phyloP scores from a whole-genome alignment of 2,113 vertebrate genomes.

The Numida meleagris region DNA sequence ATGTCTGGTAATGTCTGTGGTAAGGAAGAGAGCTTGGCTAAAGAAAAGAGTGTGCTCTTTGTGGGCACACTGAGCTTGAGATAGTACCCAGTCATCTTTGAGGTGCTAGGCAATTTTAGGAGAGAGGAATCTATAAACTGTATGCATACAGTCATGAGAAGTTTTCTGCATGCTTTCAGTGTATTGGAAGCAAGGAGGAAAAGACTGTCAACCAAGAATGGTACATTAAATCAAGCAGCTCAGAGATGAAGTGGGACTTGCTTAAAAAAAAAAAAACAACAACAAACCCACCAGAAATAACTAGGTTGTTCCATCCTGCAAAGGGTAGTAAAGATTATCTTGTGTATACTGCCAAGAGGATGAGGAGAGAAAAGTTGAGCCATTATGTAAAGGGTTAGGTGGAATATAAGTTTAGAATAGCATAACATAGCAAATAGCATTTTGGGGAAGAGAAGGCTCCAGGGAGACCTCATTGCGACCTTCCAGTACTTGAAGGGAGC shows the following conservation, averaged over 20 bases:
- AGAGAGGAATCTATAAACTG: background rate
- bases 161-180: background rate
- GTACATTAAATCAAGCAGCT: background rate
- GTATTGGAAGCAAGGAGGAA: background rate
- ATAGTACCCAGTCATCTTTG: background rate
- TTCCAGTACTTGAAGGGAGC: too few relatives aligned
- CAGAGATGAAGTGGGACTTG: background rate
- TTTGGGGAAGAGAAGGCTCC: too few relatives aligned
- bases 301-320: background rate
- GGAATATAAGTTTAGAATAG: background rate
- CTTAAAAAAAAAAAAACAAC: background rate
- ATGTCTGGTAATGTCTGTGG: background rate
- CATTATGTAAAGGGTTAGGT: background rate
- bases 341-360: background rate
- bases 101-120: background rate
- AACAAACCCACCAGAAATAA: background rate
- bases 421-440: too few relatives aligned
- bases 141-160: rapidly evolving
- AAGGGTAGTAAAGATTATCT: background rate
- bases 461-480: too few relatives aligned
- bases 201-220: background rate
- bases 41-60: background rate
- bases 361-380: background rate
- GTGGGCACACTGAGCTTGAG: background rate
- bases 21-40: background rate